phyloP scores from a whole-genome alignment of 2,888 invertebrate genomes.

The Colostygia pectinataria region DNA sequence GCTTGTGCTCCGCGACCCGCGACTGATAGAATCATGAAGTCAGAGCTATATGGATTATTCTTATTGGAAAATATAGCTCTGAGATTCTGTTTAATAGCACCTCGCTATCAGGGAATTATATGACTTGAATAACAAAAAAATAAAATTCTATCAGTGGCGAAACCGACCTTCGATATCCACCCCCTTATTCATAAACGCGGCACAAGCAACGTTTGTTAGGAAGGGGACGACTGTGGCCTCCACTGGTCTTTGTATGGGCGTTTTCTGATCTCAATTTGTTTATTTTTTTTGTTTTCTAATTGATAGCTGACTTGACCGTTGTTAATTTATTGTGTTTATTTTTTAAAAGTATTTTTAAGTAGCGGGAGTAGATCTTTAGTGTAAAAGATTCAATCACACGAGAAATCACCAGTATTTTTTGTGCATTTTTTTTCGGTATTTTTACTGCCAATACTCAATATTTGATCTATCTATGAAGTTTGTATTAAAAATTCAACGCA shows the following conservation, averaged over 20 bases:
- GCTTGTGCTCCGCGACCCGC: not conserved
- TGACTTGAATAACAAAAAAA: not conserved
- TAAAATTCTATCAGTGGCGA: constrained; percentile 11
- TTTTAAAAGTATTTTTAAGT: constrained; percentile 45
- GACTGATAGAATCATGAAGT: constrained; percentile 15
- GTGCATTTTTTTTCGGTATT: not conserved
- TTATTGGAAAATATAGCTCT: constrained; percentile 16
- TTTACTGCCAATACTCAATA: no score
- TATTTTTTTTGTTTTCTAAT: constrained; percentile 41
- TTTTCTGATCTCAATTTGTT: constrained; percentile 68
- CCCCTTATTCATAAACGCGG: constrained; percentile 6
- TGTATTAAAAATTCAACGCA: no score
- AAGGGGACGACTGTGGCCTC: constrained; percentile 15
- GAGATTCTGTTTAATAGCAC: no score
- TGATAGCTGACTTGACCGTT: constrained; percentile 46
- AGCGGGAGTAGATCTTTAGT: constrained; percentile 28
- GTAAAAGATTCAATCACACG: constrained; percentile 21
- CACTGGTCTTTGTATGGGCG: constrained; percentile 70
- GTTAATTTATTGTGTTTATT: constrained; percentile 56
- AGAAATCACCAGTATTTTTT: constrained; percentile 16
- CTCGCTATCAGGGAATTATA: no score
- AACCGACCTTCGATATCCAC: constrained; percentile 12
- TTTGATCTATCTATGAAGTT: no score
- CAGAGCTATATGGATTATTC: constrained; percentile 13
- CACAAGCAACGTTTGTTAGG: not conserved